Evolutionary conservation across 2,888 invertebrate species (phyloP), one percentile per base, ranked within the genome.

Genomic region (Apodemia hepburni): DNA sequence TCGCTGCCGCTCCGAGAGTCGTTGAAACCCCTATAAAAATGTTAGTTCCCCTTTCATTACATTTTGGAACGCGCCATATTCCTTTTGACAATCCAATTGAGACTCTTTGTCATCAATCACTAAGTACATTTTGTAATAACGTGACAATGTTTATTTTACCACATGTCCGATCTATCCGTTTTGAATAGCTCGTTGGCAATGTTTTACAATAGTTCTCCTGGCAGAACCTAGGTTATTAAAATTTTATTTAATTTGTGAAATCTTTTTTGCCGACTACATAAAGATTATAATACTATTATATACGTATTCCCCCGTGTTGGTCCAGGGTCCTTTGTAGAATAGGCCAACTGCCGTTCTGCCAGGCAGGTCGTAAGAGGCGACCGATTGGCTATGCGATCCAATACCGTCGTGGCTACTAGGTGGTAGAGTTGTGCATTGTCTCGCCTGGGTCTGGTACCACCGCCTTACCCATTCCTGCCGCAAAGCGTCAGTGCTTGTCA

Each of bases 21-120:
- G 87, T 88, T 88, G 84, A 80, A 87, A 84, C 87, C 87, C 81
- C 89, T 85, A 88, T 88, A 88, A 88, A 88, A 88, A 88, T 87
- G 87, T 88, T 86, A 87, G 84, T 81, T 85, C 82, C 78, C 82
- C 80, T 88, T 87, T 87, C 89, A 87, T 87, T 87, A 87, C 87
- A 82, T 83, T 84, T 81, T 74, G 77, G 80, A 77, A 76, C 79
- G 75, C 78, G 75, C 78, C 75, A 75, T 75, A 71, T 65, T 67
- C 59, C 54, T 45, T 42, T 29, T 57, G 60, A 64, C 74, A 70
- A 42, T 65, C 72, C 58, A 81, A 77, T 77, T 66, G 71, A 68
- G 62, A 74, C 82, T 70, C 64, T 81, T 75, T 59, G 38, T 4
- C 60, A 0, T 3, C 42, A 42, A 35, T 58, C 18, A 64, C 75